Conservation (phyloP, 1,140 invertebrate species). For the Listronotus oregonensis region DNA sequence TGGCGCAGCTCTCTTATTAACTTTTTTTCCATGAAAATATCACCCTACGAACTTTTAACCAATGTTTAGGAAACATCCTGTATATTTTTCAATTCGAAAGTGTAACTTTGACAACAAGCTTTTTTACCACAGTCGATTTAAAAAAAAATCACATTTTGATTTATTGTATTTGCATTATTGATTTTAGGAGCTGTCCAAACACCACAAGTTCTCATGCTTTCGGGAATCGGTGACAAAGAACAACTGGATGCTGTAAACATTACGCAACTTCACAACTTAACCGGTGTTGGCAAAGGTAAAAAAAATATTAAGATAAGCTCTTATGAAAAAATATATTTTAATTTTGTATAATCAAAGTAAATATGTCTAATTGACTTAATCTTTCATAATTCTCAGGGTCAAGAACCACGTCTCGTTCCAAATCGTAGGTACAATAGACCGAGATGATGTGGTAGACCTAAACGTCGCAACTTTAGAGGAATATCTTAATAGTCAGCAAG, state of each 20-base stretch:
- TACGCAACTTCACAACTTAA: conserved; percentile 62
- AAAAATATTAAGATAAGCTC: background rate
- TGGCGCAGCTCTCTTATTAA: too few relatives aligned
- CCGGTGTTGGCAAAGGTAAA: conserved; percentile 69
- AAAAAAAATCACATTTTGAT: too few relatives aligned
- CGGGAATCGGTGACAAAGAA: conserved; percentile 67
- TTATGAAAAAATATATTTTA: background rate
- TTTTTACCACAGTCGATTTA: too few relatives aligned
- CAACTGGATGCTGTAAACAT: conserved; percentile 59
- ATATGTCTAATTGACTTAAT: too few relatives aligned
- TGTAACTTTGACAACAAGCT: too few relatives aligned
- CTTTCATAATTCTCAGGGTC: conserved; percentile 55
- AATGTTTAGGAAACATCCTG: too few relatives aligned
- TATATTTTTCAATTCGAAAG: too few relatives aligned
- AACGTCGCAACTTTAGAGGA: conserved; percentile 62
- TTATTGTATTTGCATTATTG: too few relatives aligned
- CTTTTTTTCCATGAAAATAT: too few relatives aligned
- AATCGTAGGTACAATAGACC: conserved; percentile 56
- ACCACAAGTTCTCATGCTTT: conserved; percentile 78
- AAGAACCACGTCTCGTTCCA: conserved; percentile 70
- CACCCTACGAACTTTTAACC: too few relatives aligned
- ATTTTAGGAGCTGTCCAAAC: conserved; percentile 72
- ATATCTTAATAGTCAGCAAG: conserved; percentile 62
- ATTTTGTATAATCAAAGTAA: background rate
- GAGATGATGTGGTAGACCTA: conserved; percentile 61